phyloP scores from a whole-genome alignment of 2,888 invertebrate genomes.

The Chironomus tentans region DNA sequence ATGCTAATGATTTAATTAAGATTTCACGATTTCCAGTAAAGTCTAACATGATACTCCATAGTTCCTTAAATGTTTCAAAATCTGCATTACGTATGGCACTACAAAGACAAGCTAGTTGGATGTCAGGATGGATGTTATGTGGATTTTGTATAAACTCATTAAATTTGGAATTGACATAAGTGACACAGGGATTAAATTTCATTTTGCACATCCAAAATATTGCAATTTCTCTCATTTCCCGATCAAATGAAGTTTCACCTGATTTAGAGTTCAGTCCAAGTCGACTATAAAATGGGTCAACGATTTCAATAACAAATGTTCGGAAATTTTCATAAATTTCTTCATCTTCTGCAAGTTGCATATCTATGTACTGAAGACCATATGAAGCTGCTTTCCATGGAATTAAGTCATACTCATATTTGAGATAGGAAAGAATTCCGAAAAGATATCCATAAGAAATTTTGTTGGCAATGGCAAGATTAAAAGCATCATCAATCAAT shows the following conservation, averaged over 20 bases:
- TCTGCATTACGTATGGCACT: background rate
- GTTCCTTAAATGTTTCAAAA: background rate
- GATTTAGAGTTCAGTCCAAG: background rate
- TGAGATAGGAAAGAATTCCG: background rate
- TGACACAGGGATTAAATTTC: background rate
- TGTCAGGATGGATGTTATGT: background rate
- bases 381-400: background rate
- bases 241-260: background rate
- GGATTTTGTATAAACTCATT: background rate
- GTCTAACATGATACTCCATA: too few species aligned
- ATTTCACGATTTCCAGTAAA: too few species aligned
- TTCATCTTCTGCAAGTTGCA: background rate
- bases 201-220: background rate
- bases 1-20: too few species aligned
- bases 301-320: background rate
- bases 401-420: background rate
- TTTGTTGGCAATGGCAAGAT: conserved; percentile 48
- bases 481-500: conserved; percentile 72
- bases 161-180: background rate
- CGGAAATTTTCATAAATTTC: background rate
- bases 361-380: background rate
- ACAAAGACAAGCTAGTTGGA: background rate
- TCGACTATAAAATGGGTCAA: background rate
- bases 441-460: background rate
- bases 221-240: background rate